Percentiles rank a stretch among this genome's conserved stretches.
These are phyloP conservation scores for Andrena fulva DNA, from an alignment of 2,888 invertebrate species.

Conservation along the genomic window DNA sequence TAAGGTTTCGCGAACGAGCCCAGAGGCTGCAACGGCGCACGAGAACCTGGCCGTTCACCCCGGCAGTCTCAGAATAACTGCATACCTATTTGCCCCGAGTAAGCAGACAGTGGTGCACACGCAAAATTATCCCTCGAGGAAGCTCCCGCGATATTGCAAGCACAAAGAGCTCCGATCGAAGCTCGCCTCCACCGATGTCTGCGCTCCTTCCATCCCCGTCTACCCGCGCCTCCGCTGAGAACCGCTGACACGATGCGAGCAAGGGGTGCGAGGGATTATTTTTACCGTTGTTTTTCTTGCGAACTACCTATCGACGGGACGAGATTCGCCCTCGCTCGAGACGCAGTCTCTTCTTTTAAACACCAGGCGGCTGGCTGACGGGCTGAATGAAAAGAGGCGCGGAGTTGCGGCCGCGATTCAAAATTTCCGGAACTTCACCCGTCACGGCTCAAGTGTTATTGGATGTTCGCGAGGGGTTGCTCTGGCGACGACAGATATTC, in stretches of 20 bases:
- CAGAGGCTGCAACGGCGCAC: conserved; percentile 56
- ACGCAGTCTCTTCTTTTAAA: background rate
- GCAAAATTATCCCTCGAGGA: conserved; percentile 64
- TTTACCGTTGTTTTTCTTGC: conserved; percentile 41
- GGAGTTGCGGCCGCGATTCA: too few relatives aligned
- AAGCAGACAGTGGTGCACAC: conserved; percentile 75
- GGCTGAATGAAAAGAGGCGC: background rate
- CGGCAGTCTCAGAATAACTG: conserved; percentile 82
- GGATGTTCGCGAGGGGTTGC: background rate
- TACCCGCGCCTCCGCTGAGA: conserved; percentile 12
- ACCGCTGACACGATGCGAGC: conserved; percentile 5
- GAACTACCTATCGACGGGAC: conserved; percentile 18
- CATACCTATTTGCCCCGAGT: conserved; percentile 79
- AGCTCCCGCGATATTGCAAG: conserved; percentile 32
- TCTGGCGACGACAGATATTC: background rate
- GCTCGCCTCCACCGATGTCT: background rate
- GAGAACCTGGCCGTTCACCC: conserved; percentile 80
- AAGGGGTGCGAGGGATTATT: conserved; percentile 38
- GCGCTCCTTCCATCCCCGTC: background rate
- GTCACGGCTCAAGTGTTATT: background rate
- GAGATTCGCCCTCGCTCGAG: background rate
- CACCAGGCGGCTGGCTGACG: background rate
- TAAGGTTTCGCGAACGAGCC: conserved; percentile 66
- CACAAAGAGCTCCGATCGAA: conserved; percentile 21
- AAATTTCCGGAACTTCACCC: background rate